Conservation (phyloP, 2,888 invertebrate genomes). For the Pterostichus madidus region DNA sequence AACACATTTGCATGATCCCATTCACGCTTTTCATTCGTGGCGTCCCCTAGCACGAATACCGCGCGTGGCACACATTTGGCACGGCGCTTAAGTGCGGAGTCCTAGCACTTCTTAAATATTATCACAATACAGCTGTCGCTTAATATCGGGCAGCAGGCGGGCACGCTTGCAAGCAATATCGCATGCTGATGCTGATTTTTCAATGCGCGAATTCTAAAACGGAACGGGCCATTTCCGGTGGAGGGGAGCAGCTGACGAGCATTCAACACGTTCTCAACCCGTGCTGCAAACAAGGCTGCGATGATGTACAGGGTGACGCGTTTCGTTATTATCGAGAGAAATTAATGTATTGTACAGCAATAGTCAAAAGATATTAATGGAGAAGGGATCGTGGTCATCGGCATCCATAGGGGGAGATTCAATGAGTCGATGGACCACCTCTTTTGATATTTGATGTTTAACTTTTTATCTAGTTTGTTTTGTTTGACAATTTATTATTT, state of each 20-base stretch:
- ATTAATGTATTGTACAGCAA: no score
- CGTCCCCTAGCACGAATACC: no score
- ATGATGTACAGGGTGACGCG: background rate
- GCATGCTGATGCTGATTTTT: conserved; percentile 51
- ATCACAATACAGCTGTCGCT: conserved; percentile 51
- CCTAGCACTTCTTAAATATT: conserved; percentile 38
- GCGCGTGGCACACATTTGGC: no score
- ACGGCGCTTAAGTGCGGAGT: background rate
- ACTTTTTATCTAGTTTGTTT: no score
- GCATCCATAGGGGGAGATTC: no score
- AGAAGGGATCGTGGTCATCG: no score
- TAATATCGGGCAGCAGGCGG: conserved; percentile 8
- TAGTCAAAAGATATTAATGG: no score
- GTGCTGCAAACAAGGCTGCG: conserved; percentile 6
- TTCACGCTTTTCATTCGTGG: no score
- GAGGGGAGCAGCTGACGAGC: conserved; percentile 1
- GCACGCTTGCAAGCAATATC: conserved; percentile 29
- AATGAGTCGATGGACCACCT: no score
- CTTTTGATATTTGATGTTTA: no score
- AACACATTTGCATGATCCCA: no score
- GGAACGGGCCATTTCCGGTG: conserved; percentile 56
- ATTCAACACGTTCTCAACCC: conserved; percentile 41
- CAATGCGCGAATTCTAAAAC: conserved; percentile 51
- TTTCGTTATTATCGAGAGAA: background rate
- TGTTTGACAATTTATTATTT: no score